Conservation (phyloP, 2,797 vertebrate species). For the Cynodonichthys magdalenae region DNA sequence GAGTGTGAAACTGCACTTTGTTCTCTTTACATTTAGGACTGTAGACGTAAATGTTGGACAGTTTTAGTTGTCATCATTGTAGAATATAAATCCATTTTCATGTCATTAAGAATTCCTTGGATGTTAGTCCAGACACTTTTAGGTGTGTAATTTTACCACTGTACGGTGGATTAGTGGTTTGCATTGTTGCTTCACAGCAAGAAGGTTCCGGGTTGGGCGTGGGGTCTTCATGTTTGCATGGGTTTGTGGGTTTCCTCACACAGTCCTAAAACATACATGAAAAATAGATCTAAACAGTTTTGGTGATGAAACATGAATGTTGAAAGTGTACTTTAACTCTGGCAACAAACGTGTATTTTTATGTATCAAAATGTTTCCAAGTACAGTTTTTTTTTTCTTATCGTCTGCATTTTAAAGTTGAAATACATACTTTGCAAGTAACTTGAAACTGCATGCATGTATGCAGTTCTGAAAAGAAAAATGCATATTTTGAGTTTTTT, state of each 20-base stretch:
- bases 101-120: background rate
- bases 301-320: background rate
- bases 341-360: background rate
- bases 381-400: background rate
- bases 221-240: too few relatives aligned
- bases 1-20: conserved; percentile 76
- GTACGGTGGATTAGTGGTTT: too few relatives aligned
- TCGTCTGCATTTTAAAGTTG: too few relatives aligned
- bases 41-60: background rate
- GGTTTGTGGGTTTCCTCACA: too few relatives aligned
- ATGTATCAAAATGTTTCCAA: background rate
- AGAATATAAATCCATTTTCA: background rate
- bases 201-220: too few relatives aligned
- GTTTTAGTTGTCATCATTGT: background rate
- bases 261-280: too few relatives aligned
- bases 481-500: background rate
- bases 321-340: background rate
- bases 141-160: too few relatives aligned
- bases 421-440: background rate
- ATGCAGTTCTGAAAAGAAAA: background rate
- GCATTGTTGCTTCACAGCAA: too few relatives aligned
- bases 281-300: too few relatives aligned
- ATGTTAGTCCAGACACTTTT: too few relatives aligned
- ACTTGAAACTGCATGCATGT: background rate
- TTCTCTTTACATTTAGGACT: conserved; percentile 10